Evolutionary conservation across 2,888 invertebrate species (phyloP), one percentile per base, ranked within the genome.

Genomic region (Cactoblastis cactorum): DNA sequence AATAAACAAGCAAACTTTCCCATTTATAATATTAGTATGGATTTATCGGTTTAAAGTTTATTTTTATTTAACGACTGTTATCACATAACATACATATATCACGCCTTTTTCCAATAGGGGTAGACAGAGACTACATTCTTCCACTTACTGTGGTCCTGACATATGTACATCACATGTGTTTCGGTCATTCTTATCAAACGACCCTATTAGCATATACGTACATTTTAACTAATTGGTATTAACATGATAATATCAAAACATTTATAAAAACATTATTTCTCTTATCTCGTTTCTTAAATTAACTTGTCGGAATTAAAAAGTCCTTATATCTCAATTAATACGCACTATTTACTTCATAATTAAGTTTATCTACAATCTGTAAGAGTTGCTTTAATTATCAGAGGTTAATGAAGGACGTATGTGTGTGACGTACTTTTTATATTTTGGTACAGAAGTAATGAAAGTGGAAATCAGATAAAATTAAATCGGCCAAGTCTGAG

Each of bases 251-350:
- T 17, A 43, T 43, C 15, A 28, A 15, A 28, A 17, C 32, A 32
- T 43, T 43, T 43, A 32, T 32, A 17, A 32, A 43, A 43, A 28
- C 14, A 9, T 28, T 43, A 28, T 17, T 43, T 24, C 5, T 32
- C 11, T 28, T 43, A 43, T 32, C 28, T 43, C 24, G 1, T 11
- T 41, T 15, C 43, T 15, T 43, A 43, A 17, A 28, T 43, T 43
- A 28, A 17, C 15, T 43, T 43, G 43, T 43, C 32, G 43, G 28
- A 43, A 43, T 43, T 28, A 11, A 28, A 15, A 28, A 3, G 11
- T 43, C 1, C 28, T 28, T 32, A 17, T 17, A 28, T 28, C 43
- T 43, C 28, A 43, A 43, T 43, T 43, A 43, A 28, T 28, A 28
- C 17, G 17, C 37, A 17, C 15, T 43, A 39, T 8, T 22, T 39